Conservation (phyloP, 1,140 invertebrate genomes). For the Linepithema humile region DNA sequence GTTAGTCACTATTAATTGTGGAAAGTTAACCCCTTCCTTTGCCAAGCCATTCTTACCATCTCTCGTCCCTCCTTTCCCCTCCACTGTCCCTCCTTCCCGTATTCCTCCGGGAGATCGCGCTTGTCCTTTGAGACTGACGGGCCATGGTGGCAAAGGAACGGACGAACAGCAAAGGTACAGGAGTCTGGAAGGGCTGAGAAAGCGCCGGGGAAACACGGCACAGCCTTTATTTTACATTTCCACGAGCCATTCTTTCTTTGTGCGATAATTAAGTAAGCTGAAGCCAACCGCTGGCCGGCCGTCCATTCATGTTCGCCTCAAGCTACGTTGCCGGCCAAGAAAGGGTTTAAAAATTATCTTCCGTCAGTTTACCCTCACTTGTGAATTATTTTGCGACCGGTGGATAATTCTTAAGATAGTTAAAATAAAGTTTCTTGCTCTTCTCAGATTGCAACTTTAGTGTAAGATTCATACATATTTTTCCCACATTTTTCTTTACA, state of each 20-base stretch:
- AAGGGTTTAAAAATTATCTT: conserved; percentile 66
- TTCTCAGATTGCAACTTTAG: conserved; percentile 5
- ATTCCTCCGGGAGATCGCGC: conserved; percentile 42
- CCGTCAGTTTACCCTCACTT: conserved; percentile 41
- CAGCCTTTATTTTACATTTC: conserved; percentile 74
- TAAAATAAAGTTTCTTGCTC: conserved; percentile 38
- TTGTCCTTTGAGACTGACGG: conserved; percentile 71
- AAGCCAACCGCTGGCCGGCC: conserved; percentile 67
- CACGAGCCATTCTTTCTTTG: conserved; percentile 72
- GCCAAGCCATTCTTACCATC: conserved; percentile 4
- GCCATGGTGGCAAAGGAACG: conserved; percentile 56
- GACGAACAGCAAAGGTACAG: conserved; percentile 40
- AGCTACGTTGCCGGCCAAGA: conserved; percentile 55
- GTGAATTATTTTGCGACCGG: conserved; percentile 46
- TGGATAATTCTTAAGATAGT: conserved; percentile 35
- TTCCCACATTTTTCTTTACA: not conserved
- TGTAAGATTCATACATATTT: conserved; percentile 17
- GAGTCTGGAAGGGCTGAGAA: conserved; percentile 49
- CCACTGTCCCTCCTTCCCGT: not conserved
- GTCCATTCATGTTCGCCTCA: conserved; percentile 66
- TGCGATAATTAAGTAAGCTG: conserved; percentile 73
- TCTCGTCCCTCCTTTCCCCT: conserved; percentile 9
- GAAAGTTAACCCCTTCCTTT: conserved; percentile 73
- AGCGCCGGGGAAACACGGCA: conserved; percentile 68
- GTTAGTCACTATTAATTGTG: conserved; percentile 76